These are phyloP conservation scores for Nyctalus aviator DNA, from an alignment of 2,797 vertebrate genomes.

Conservation along the genomic window DNA sequence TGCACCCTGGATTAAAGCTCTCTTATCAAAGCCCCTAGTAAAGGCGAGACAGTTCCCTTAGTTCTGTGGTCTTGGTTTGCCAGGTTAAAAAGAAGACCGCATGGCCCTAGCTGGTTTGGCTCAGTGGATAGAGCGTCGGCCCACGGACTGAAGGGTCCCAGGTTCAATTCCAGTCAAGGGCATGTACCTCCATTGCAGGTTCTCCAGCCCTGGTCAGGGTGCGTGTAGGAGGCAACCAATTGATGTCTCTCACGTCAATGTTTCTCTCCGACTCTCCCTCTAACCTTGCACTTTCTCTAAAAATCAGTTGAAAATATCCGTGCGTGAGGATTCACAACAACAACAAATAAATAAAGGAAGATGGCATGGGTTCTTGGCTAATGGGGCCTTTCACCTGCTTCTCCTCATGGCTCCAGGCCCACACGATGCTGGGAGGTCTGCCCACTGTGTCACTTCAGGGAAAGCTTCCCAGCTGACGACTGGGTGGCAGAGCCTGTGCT, in stretches of 20 bases:
- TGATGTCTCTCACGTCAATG: neutral
- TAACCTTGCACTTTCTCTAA: neutral
- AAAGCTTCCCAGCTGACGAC: neutral
- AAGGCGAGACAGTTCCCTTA: neutral
- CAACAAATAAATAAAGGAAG: neutral
- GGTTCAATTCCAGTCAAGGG: neutral
- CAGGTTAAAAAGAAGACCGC: neutral
- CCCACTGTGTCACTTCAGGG: neutral
- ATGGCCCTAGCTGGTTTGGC: neutral
- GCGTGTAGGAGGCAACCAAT: neutral
- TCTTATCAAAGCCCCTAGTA: neutral
- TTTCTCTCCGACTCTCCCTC: neutral
- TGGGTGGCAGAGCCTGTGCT: neutral
- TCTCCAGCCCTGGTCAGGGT: neutral
- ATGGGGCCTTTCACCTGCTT: neutral
- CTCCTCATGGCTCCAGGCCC: neutral
- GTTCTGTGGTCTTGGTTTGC: neutral
- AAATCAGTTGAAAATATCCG: neutral
- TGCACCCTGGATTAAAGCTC: fast-evolving
- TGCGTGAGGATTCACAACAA: neutral
- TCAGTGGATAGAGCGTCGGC: neutral
- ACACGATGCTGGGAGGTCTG: neutral
- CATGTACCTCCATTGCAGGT: neutral
- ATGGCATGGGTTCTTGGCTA: neutral
- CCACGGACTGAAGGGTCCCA: neutral